These are phyloP conservation scores for Mycteria americana DNA, from an alignment of 2,797 vertebrate genomes.

Conservation along the genomic window DNA sequence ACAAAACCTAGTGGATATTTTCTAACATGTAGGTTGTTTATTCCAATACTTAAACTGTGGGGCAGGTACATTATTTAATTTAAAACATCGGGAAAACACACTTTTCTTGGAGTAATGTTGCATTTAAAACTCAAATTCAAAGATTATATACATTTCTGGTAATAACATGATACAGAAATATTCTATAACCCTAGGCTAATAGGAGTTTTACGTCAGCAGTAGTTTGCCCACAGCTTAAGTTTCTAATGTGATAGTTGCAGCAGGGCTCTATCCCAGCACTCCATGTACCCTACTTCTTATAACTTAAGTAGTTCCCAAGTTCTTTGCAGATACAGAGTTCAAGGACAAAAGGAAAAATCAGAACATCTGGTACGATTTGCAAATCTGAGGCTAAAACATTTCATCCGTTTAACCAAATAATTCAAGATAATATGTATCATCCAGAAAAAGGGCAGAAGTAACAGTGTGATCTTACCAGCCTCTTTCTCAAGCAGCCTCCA, in stretches of 20 bases:
- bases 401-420: background rate
- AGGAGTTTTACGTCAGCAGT: background rate
- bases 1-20: background rate
- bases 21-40: background rate
- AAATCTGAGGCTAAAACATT: background rate
- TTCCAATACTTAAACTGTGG: background rate
- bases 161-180: background rate
- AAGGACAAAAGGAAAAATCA: background rate
- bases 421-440: background rate
- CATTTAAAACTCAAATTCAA: background rate
- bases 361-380: background rate
- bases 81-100: background rate
- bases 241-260: background rate
- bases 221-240: background rate
- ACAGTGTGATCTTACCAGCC: background rate
- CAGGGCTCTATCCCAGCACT: background rate
- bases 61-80: background rate
- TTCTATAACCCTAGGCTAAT: background rate
- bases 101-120: background rate
- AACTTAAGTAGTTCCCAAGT: background rate
- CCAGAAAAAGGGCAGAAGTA: background rate
- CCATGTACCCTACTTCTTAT: background rate
- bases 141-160: background rate
- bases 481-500: slow-evolving; percentile 1
- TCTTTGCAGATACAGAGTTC: background rate